Conservation (phyloP, 2,113 vertebrate genomes). For the Phoxinus phoxinus region DNA sequence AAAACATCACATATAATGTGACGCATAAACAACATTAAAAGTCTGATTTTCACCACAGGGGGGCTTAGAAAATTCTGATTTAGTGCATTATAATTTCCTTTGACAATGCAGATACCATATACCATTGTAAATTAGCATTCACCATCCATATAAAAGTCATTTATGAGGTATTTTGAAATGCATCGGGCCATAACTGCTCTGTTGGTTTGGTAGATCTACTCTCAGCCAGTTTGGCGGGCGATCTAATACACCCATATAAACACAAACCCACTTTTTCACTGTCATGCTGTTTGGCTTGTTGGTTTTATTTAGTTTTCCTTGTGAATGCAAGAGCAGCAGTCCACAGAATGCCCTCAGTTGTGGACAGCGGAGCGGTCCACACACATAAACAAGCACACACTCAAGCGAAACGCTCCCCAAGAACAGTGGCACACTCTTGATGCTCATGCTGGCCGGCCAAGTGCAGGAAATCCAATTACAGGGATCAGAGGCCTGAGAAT, state of each 20-base stretch:
- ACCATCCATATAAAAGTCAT: not conserved
- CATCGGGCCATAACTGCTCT: not conserved
- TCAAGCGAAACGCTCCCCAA: not conserved
- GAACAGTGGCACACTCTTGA: slow-evolving; percentile 19
- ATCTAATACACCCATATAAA: slow-evolving; percentile 26
- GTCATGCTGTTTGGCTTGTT: slow-evolving; percentile 15
- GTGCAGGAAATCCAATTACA: slow-evolving; percentile 56
- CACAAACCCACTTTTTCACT: slow-evolving; percentile 26
- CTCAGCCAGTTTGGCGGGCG: not conserved
- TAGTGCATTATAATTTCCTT: not conserved
- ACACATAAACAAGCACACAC: slow-evolving; percentile 6
- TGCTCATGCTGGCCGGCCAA: slow-evolving; percentile 24
- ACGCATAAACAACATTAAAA: too few relatives aligned
- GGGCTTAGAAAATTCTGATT: not conserved
- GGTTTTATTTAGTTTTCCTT: slow-evolving; percentile 42
- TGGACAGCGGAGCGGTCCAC: not conserved
- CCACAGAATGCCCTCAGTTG: slow-evolving; percentile 14
- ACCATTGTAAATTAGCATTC: not conserved
- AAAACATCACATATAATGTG: too few relatives aligned
- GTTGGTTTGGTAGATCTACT: not conserved
- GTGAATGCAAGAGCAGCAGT: slow-evolving; percentile 23
- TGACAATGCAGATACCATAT: not conserved
- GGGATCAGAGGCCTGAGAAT: slow-evolving; percentile 52
- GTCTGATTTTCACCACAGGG: too few relatives aligned
- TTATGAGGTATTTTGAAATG: slow-evolving; percentile 14